Percentiles rank a stretch among this genome's conserved stretches.
These are phyloP conservation scores for Drosophila villosipedis DNA, from an alignment of 2,888 invertebrate genomes.

Conservation along the genomic window DNA sequence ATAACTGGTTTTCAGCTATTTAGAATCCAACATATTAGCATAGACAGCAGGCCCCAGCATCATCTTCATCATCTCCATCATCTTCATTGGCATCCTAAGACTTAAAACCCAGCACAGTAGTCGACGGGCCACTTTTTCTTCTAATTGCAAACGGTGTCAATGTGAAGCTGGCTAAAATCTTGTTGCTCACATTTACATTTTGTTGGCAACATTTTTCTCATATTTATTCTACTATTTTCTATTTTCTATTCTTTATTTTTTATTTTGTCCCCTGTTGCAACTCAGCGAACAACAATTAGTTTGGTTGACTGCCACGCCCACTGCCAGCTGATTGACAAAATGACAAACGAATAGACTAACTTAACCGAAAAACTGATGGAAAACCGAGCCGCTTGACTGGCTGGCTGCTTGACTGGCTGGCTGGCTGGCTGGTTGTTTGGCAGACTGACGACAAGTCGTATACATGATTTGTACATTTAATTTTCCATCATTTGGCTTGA, in stretches of 20 bases:
- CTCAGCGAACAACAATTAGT: slow-evolving; percentile 68
- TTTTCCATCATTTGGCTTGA: slow-evolving; percentile 70
- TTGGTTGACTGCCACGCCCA: slow-evolving; percentile 70
- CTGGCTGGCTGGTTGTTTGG: slow-evolving; percentile 9
- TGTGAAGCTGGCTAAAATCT: slow-evolving; percentile 46
- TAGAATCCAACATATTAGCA: slow-evolving; percentile 60
- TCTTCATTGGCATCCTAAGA: slow-evolving; percentile 39
- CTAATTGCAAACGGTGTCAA: slow-evolving; percentile 80
- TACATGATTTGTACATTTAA: slow-evolving; percentile 80
- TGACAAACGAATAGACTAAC: slow-evolving; percentile 21
- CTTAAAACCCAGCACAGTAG: slow-evolving; percentile 55
- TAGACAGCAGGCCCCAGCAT: slow-evolving; percentile 28
- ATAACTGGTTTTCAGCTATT: slow-evolving; percentile 68
- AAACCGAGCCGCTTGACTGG: slow-evolving; percentile 19
- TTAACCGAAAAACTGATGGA: slow-evolving; percentile 39
- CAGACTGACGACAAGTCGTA: slow-evolving; percentile 70
- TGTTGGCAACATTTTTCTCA: slow-evolving; percentile 29
- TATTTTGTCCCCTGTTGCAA: slow-evolving; percentile 13
- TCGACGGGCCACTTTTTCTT: slow-evolving; percentile 71
- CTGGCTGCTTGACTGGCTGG: slow-evolving; percentile 1
- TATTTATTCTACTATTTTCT: slow-evolving; percentile 8
- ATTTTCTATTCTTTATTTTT: neutral
- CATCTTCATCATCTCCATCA: slow-evolving; percentile 21
- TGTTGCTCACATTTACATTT: slow-evolving; percentile 24
- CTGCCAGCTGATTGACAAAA: slow-evolving; percentile 36